These are phyloP conservation scores for Siniperca undulata DNA, from an alignment of 2,797 vertebrate species.

Conservation along the genomic window DNA sequence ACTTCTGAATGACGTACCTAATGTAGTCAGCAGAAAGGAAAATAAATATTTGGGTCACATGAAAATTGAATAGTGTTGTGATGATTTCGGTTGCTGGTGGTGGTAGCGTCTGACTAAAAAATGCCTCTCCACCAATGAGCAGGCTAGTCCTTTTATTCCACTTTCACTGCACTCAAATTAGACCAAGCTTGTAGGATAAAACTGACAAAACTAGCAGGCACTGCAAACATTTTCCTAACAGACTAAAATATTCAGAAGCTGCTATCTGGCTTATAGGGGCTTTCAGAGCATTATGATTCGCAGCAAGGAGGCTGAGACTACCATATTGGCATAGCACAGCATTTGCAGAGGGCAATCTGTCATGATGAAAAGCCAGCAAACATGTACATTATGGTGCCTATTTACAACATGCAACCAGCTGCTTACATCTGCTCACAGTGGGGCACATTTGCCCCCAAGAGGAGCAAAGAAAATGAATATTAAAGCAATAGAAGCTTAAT, in stretches of 20 bases:
- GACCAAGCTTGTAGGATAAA: slow-evolving; percentile 60
- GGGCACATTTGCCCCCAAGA: slow-evolving; percentile 37
- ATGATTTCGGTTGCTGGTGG: slow-evolving; percentile 51
- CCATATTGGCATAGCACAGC: slow-evolving; percentile 36
- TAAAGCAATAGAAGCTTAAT: slow-evolving; percentile 22
- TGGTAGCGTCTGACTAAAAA: slow-evolving; percentile 18
- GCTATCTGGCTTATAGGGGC: slow-evolving; percentile 66
- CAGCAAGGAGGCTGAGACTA: slow-evolving; percentile 49
- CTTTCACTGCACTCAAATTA: slow-evolving; percentile 55
- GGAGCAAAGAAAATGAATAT: slow-evolving; percentile 41
- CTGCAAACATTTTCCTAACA: slow-evolving; percentile 70
- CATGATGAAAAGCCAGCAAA: slow-evolving; percentile 64
- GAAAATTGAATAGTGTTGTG: slow-evolving; percentile 68
- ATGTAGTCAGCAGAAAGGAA: slow-evolving; percentile 62
- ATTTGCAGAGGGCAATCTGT: slow-evolving; percentile 67
- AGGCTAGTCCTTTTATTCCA: slow-evolving; percentile 33
- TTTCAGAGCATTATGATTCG: slow-evolving; percentile 70
- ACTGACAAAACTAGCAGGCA: slow-evolving; percentile 62
- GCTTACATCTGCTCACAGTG: slow-evolving; percentile 62
- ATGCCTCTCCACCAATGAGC: slow-evolving; percentile 25
- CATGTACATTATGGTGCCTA: slow-evolving; percentile 63
- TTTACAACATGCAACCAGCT: slow-evolving; percentile 62
- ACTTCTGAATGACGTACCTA: slow-evolving; percentile 51
- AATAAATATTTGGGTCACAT: slow-evolving; percentile 80
- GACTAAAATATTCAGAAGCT: slow-evolving; percentile 79